A percentile compares a stretch with the other conserved stretches of the same genome.
phyloP scores from a whole-genome alignment of 2,797 vertebrate genomes.

The Podarcis siculus region DNA sequence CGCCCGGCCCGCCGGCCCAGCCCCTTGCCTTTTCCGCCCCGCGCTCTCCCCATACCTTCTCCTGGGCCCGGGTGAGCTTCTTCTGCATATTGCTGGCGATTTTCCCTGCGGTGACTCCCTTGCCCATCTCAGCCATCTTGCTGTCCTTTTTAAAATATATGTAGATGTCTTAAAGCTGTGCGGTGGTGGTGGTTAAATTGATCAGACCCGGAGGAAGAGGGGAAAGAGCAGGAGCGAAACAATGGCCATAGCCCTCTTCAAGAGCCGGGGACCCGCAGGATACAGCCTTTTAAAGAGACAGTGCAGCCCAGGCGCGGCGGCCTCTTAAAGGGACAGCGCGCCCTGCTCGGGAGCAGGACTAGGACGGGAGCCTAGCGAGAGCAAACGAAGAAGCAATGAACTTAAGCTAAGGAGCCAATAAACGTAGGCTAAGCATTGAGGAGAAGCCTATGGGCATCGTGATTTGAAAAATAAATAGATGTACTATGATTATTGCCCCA shows the following conservation, averaged over 20 bases:
- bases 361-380: background rate
- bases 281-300: slow-evolving; percentile 81
- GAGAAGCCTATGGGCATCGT: too few species aligned
- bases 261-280: slow-evolving; percentile 39
- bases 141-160: slow-evolving; percentile 53
- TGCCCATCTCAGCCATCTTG: slow-evolving; percentile 98
- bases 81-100: slow-evolving; percentile 98
- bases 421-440: too few species aligned
- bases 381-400: too few species aligned
- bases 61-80: slow-evolving; percentile 94
- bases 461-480: too few species aligned
- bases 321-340: slow-evolving; percentile 47
- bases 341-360: too few species aligned
- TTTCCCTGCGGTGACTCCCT: slow-evolving; percentile 95
- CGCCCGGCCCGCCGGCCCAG: too few species aligned
- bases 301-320: accelerated
- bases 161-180: slow-evolving; percentile 17
- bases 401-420: too few species aligned
- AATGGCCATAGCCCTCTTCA: slow-evolving; percentile 59
- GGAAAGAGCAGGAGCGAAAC: slow-evolving; percentile 51
- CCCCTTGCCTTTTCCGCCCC: background rate
- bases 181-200: slow-evolving; percentile 21
- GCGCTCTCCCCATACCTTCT: slow-evolving; percentile 85
- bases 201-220: slow-evolving; percentile 51
- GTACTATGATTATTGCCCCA: too few species aligned